Percentiles rank a stretch among this genome's conserved stretches.
These are phyloP conservation scores for Solea solea DNA, from an alignment of 2,113 vertebrate genomes.

Conservation along the genomic window DNA sequence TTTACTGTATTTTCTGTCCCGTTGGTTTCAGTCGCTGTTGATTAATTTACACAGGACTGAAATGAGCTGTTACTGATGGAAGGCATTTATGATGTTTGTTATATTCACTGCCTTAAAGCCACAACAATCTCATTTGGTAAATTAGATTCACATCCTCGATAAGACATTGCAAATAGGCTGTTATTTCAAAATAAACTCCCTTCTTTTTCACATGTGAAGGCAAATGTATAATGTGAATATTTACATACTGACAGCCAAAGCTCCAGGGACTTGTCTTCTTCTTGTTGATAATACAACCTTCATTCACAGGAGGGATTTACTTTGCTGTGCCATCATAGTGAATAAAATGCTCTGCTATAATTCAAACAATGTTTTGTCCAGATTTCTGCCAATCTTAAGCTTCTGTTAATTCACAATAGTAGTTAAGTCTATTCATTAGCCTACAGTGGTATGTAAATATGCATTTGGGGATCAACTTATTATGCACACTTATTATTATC, in stretches of 20 bases:
- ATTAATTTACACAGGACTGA: constrained; percentile 29
- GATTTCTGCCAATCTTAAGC: background rate
- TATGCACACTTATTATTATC: no score
- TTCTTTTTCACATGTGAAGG: constrained; percentile 23
- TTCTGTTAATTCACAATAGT: background rate
- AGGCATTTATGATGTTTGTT: constrained; percentile 41
- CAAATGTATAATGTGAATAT: constrained; percentile 31
- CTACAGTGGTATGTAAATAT: background rate
- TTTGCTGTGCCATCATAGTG: constrained; percentile 63
- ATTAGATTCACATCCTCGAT: constrained; percentile 16
- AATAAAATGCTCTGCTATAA: constrained; percentile 70
- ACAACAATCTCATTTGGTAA: constrained; percentile 31
- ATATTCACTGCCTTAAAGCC: constrained; percentile 50
- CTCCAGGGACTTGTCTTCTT: constrained; percentile 21
- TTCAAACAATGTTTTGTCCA: constrained; percentile 31
- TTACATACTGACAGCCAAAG: constrained; percentile 25
- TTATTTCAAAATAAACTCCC: constrained; percentile 45
- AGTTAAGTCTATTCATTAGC: background rate
- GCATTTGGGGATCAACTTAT: no score
- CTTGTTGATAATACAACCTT: constrained; percentile 55
- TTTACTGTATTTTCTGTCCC: constrained; percentile 37
- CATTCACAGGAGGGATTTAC: constrained; percentile 40
- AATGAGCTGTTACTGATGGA: constrained; percentile 33
- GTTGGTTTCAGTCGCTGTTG: constrained; percentile 30
- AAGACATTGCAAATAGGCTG: constrained; percentile 14